These are phyloP conservation scores for Lophius piscatorius DNA, from an alignment of 2,113 vertebrate species.

Conservation along the genomic window DNA sequence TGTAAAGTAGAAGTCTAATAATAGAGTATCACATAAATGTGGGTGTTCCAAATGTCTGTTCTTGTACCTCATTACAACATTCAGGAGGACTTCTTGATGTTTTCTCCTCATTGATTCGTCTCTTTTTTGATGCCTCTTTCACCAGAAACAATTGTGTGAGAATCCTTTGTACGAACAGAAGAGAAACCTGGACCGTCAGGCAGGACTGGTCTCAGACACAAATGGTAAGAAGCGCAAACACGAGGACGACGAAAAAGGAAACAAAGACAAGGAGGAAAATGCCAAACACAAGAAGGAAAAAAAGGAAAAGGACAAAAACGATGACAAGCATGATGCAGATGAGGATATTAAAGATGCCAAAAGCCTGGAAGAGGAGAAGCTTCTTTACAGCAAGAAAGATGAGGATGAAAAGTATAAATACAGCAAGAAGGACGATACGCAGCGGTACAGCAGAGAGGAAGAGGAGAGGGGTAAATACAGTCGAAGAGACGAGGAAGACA, in stretches of 20 bases:
- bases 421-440: slow-evolving; percentile 58
- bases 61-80: too few relatives aligned
- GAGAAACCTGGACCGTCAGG: slow-evolving; percentile 92
- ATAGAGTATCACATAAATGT: too few relatives aligned
- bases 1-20: too few relatives aligned
- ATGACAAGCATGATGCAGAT: slow-evolving; percentile 31
- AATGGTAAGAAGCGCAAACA: slow-evolving; percentile 87
- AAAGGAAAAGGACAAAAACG: slow-evolving; percentile 43
- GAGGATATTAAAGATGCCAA: slow-evolving; percentile 31
- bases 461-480: slow-evolving; percentile 39
- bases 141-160: slow-evolving; percentile 90
- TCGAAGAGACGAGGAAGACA: slow-evolving; percentile 57
- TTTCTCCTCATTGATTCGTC: not conserved
- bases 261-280: slow-evolving; percentile 38
- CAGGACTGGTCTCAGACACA: slow-evolving; percentile 83
- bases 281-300: slow-evolving; percentile 22
- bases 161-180: slow-evolving; percentile 92
- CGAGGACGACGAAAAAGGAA: slow-evolving; percentile 60
- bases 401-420: slow-evolving; percentile 52
- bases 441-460: slow-evolving; percentile 35
- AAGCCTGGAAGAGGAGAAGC: slow-evolving; percentile 35
- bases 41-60: too few relatives aligned
- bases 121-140: slow-evolving; percentile 42
- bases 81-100: too few relatives aligned
- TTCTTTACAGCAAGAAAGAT: slow-evolving; percentile 42